These are phyloP conservation scores for Podarcis raffonei DNA, from an alignment of 2,113 vertebrate species.

Conservation along the genomic window DNA sequence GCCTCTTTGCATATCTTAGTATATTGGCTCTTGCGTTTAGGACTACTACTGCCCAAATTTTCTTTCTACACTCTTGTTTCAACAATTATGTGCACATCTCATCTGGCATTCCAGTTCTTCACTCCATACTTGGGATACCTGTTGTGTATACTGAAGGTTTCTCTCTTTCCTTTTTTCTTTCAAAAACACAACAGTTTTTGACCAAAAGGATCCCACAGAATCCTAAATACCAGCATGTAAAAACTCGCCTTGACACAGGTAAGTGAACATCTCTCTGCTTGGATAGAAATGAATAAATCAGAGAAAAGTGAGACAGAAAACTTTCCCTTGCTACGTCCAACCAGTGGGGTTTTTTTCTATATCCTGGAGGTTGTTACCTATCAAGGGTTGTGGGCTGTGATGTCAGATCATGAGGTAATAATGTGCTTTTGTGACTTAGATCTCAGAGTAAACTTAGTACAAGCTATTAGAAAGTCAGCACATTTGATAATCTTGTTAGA, in stretches of 20 bases:
- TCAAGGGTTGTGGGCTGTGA: accelerated
- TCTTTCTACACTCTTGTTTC: not conserved
- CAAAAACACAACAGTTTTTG: conserved; percentile 77
- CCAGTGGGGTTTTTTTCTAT: not conserved
- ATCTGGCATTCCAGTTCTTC: not conserved
- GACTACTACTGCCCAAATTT: not conserved
- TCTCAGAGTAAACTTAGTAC: not conserved
- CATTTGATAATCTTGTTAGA: not conserved
- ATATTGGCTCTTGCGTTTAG: not conserved
- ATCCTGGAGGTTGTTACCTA: not conserved
- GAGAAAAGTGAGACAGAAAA: accelerated
- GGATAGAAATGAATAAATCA: accelerated
- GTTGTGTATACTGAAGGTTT: accelerated
- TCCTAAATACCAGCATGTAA: conserved; percentile 88
- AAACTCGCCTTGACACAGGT: conserved; percentile 92
- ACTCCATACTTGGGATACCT: accelerated
- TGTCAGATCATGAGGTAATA: not conserved
- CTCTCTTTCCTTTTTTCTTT: not conserved
- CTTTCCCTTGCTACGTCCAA: not conserved
- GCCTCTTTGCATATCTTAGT: no score
- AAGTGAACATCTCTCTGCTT: not conserved
- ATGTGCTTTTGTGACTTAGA: not conserved
- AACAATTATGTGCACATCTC: not conserved
- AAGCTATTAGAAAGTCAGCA: not conserved
- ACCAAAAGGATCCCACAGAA: conserved; percentile 88